phyloP scores from a whole-genome alignment of 2,113 vertebrate genomes.

The Vireo altiloquus region DNA sequence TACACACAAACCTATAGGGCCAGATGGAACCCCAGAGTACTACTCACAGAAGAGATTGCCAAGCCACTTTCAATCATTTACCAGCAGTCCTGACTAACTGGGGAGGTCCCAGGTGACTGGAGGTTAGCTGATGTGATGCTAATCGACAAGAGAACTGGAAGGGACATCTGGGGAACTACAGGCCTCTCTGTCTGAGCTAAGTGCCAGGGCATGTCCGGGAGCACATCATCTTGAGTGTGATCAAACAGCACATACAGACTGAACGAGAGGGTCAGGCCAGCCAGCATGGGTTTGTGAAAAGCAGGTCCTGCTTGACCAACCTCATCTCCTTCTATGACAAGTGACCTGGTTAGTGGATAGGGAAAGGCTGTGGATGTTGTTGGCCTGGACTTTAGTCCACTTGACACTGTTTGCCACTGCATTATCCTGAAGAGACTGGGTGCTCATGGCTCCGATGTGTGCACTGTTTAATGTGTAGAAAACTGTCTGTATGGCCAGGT shows the following conservation, averaged over 20 bases:
- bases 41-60: background rate
- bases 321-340: background rate
- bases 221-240: background rate
- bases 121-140: background rate
- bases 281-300: background rate
- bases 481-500: background rate
- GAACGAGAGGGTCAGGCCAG: background rate
- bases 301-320: background rate
- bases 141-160: background rate
- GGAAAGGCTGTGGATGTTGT: background rate
- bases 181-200: background rate
- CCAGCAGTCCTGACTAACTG: background rate
- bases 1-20: background rate
- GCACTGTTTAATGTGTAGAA: background rate
- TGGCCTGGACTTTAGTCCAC: background rate
- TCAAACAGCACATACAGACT: accelerated
- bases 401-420: background rate
- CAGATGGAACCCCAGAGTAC: background rate
- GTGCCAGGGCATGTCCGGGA: background rate
- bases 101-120: background rate
- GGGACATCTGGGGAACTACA: background rate
- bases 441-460: background rate
- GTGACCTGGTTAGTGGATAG: background rate
- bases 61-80: background rate
- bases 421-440: background rate